phyloP scores from a whole-genome alignment of 2,888 invertebrate species.

The Malthinus flaveolus region DNA sequence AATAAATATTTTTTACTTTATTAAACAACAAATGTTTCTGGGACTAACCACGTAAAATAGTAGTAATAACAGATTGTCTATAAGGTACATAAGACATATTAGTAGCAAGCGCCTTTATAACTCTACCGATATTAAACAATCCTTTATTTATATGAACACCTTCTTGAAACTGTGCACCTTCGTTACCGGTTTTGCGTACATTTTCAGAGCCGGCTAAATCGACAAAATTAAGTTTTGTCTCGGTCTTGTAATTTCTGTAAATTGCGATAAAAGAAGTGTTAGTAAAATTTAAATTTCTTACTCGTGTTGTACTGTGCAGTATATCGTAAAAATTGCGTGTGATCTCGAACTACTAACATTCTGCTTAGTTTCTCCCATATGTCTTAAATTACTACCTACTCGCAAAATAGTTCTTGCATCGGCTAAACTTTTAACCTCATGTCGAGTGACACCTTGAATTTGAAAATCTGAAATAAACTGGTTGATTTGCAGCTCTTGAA shows the following conservation, averaged over 20 bases:
- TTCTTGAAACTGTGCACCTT: conserved; percentile 56
- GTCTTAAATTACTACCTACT: conserved; percentile 55
- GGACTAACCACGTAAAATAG: conserved; percentile 39
- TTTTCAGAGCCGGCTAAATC: conserved; percentile 60
- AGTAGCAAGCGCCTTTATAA: conserved; percentile 54
- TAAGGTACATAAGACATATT: conserved; percentile 55
- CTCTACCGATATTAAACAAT: conserved; percentile 55
- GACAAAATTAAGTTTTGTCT: conserved; percentile 56
- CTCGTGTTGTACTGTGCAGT: conserved; percentile 41
- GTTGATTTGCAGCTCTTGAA: background rate
- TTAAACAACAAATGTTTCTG: too few relatives aligned
- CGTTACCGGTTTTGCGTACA: conserved; percentile 56
- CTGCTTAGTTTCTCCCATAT: conserved; percentile 57
- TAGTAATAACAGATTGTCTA: conserved; percentile 56
- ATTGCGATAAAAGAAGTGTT: background rate
- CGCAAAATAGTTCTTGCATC: conserved; percentile 48
- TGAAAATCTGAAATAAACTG: conserved; percentile 1
- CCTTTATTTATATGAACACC: conserved; percentile 59
- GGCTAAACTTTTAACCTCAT: conserved; percentile 42
- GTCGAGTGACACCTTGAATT: conserved; percentile 40
- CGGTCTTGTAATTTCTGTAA: conserved; percentile 25
- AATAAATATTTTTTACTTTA: conserved; percentile 28
- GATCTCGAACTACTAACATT: conserved; percentile 58
- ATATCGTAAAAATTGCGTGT: conserved; percentile 58
- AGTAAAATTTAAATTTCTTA: conserved; percentile 24